Percentiles rank a stretch among this genome's conserved stretches.
phyloP scores from a whole-genome alignment of 2,888 invertebrate genomes.

The Amiota minor region DNA sequence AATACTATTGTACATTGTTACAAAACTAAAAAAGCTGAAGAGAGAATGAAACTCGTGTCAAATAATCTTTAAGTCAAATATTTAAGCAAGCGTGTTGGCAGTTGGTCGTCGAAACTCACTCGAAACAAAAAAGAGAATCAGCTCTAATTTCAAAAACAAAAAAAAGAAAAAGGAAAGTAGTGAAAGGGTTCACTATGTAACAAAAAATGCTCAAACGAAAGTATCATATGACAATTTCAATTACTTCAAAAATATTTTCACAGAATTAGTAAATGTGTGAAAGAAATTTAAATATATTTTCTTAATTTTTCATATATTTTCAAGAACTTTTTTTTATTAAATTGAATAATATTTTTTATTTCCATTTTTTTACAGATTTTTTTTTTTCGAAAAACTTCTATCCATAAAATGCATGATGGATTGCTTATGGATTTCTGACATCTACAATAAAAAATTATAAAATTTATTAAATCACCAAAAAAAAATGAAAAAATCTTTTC shows the following conservation, averaged over 20 bases:
- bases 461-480: conserved; percentile 18
- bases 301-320: not conserved
- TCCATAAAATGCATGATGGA: conserved; percentile 24
- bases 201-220: not conserved
- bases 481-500: conserved; percentile 1
- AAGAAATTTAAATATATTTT: conserved; percentile 10
- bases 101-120: not conserved
- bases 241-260: conserved; percentile 25
- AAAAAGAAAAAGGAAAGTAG: not conserved
- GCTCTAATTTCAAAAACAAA: conserved; percentile 5
- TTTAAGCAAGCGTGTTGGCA: conserved; percentile 27
- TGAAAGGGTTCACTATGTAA: conserved; percentile 16
- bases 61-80: conserved; percentile 26
- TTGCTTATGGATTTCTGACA: not conserved
- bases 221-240: conserved; percentile 22
- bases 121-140: not conserved
- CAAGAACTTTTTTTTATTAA: not conserved
- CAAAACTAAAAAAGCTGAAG: not conserved
- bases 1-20: not conserved
- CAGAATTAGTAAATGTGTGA: conserved; percentile 20
- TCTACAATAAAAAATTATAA: conserved; percentile 1
- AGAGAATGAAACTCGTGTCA: conserved; percentile 16
- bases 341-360: too few species aligned
- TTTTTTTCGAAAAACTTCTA: conserved; percentile 9
- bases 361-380: too few species aligned